phyloP scores from a whole-genome alignment of 2,113 vertebrate species.

The Strix aluco region DNA sequence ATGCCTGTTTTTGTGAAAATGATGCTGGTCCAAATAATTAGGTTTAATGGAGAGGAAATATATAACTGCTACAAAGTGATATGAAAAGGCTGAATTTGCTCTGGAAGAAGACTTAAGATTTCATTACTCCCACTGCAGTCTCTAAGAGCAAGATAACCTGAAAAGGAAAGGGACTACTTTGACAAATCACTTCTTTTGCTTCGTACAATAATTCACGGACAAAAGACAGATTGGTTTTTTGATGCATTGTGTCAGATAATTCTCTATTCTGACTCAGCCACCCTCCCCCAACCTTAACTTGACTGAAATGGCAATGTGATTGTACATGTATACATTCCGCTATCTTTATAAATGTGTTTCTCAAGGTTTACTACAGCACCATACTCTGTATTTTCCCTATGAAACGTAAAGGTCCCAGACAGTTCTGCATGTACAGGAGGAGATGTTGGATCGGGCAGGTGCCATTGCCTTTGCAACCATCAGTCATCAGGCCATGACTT shows the following conservation, averaged over 20 bases:
- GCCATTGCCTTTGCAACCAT: neutral
- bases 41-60: neutral
- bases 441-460: neutral
- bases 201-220: neutral
- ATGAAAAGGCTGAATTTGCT: neutral
- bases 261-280: neutral
- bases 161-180: neutral
- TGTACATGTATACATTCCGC: accelerated
- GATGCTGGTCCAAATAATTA: neutral
- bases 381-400: neutral
- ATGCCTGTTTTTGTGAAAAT: slow-evolving; percentile 11
- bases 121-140: neutral
- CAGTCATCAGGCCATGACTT: neutral
- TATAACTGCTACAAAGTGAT: neutral
- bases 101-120: neutral
- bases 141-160: neutral
- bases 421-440: accelerated
- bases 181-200: slow-evolving; percentile 4
- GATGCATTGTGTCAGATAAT: neutral
- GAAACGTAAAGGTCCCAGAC: neutral
- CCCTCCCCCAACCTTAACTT: neutral
- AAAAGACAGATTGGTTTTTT: neutral
- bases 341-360: neutral
- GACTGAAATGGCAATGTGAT: neutral
- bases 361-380: neutral